Conservation (phyloP, 2,888 invertebrate species). For the Lordiphosa fenestrarum region DNA sequence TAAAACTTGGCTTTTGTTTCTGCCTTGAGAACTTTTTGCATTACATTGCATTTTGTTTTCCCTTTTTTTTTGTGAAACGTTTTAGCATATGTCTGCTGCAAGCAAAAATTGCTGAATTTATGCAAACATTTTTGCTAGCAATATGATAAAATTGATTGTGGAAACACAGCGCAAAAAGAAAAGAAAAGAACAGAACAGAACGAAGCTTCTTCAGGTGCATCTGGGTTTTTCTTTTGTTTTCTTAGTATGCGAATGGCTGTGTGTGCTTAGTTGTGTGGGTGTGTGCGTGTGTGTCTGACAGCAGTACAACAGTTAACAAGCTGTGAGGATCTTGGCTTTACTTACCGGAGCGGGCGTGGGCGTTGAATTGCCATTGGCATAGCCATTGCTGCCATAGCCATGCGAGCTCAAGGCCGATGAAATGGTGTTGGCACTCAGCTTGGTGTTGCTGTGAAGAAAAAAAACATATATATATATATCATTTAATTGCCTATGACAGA, state of each 20-base stretch:
- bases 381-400: conserved; percentile 78
- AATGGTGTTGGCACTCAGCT: conserved; percentile 87
- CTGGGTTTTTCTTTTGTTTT: conserved; percentile 5
- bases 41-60: conserved; percentile 52
- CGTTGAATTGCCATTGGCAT: conserved; percentile 73
- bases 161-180: conserved; percentile 32
- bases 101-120: conserved; percentile 53
- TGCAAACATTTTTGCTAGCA: conserved; percentile 63
- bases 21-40: conserved; percentile 49
- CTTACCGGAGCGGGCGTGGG: conserved; percentile 77
- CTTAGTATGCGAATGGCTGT: conserved; percentile 33
- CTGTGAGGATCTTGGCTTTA: conserved; percentile 18
- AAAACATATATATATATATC: conserved; percentile 1
- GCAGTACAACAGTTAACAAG: conserved; percentile 29
- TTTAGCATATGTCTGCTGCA: conserved; percentile 53
- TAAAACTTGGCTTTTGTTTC: conserved; percentile 28
- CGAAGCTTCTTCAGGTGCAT: conserved; percentile 11
- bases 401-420: conserved; percentile 86
- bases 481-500: conserved; percentile 30
- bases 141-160: conserved; percentile 68
- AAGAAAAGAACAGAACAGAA: conserved; percentile 4
- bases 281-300: conserved; percentile 39
- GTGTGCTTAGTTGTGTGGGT: conserved; percentile 18
- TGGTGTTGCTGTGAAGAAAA: conserved; percentile 83
- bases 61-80: conserved; percentile 23